phyloP scores from a whole-genome alignment of 1,140 invertebrate genomes.

The Parapsyche elsis region DNA sequence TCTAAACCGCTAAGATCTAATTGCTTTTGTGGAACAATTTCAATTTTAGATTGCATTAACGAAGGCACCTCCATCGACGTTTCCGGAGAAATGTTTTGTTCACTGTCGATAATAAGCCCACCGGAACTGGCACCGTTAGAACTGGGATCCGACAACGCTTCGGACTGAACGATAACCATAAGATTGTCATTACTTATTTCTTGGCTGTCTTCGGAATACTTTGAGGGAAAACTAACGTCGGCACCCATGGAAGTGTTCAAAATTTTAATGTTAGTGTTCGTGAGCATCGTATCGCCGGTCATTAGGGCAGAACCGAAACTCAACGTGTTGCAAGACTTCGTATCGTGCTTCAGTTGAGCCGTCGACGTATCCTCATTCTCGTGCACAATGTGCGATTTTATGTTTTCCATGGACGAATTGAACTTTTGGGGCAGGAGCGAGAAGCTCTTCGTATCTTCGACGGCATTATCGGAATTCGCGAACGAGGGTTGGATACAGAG shows the following conservation, averaged over 20 bases:
- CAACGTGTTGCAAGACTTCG: conserved; percentile 61
- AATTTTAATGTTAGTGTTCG: conserved; percentile 15
- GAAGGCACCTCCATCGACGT: conserved; percentile 42
- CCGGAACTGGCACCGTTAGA: conserved; percentile 60
- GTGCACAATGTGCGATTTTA: conserved; percentile 33
- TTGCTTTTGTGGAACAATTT: conserved; percentile 58
- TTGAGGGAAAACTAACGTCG: conserved; percentile 54
- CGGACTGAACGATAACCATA: conserved; percentile 60
- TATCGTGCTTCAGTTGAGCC: conserved; percentile 57
- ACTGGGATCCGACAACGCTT: conserved; percentile 58
- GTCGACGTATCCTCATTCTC: conserved; percentile 44
- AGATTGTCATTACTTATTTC: conserved; percentile 62
- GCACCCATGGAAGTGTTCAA: conserved; percentile 11
- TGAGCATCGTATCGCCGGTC: background rate
- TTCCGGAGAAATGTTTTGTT: conserved; percentile 58
- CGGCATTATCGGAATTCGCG: conserved; percentile 2
- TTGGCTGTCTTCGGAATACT: conserved; percentile 51
- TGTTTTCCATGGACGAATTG: background rate
- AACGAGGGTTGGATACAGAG: conserved; percentile 59
- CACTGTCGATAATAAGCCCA: conserved; percentile 63
- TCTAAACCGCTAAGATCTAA: conserved; percentile 84
- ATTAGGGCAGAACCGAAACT: conserved; percentile 50
- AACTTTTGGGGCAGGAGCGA: background rate
- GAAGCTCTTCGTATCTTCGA: conserved; percentile 19
- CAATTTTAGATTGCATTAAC: conserved; percentile 40